Percentiles rank a stretch among this genome's conserved stretches.
These are phyloP conservation scores for Tenthredo distinguenda DNA, from an alignment of 2,888 invertebrate species.

Conservation along the genomic window DNA sequence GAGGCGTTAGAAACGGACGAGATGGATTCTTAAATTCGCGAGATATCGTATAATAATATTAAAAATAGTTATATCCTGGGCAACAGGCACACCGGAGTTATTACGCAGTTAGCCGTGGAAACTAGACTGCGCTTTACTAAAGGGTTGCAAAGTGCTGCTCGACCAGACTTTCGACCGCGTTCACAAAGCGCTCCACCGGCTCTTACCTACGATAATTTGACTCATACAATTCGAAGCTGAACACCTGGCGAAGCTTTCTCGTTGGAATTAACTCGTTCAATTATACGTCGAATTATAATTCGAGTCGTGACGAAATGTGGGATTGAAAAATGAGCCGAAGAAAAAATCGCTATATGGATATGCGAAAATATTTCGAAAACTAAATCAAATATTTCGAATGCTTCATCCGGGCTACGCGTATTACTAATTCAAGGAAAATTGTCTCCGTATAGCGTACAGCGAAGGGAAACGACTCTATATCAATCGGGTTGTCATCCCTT, in stretches of 20 bases:
- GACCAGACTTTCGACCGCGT: background rate
- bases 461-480: slow-evolving; percentile 18
- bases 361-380: too few relatives aligned
- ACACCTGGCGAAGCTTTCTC: background rate
- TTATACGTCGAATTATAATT: background rate
- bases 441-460: background rate
- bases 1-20: background rate
- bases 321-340: background rate
- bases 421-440: slow-evolving; percentile 9
- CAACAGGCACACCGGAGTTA: background rate
- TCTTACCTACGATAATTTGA: slow-evolving; percentile 9
- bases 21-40: background rate
- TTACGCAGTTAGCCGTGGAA: background rate
- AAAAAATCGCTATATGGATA: background rate
- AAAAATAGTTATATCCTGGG: background rate
- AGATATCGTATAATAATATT: background rate
- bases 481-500: slow-evolving; percentile 42
- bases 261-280: background rate
- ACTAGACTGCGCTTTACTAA: background rate
- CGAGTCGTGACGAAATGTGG: background rate
- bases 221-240: slow-evolving; percentile 9
- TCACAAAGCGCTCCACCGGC: background rate
- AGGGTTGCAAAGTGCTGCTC: slow-evolving; percentile 16
- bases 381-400: too few relatives aligned
- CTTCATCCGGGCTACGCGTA: background rate